A percentile compares a stretch with the other conserved stretches of the same genome.
phyloP scores from a whole-genome alignment of 2,113 vertebrate species.

The Sceloporus undulatus region DNA sequence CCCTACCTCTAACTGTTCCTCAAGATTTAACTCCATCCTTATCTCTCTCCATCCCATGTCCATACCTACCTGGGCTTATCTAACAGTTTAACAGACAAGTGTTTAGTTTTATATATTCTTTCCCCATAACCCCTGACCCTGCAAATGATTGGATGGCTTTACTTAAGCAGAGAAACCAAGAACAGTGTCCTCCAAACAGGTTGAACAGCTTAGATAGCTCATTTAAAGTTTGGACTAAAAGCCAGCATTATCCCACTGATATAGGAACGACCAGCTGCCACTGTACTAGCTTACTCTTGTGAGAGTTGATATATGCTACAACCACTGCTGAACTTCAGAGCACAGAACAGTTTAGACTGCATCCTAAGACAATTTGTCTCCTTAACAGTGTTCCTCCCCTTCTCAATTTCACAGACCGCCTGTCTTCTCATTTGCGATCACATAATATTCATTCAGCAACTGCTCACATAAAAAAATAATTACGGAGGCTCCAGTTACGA shows the following conservation, averaged over 20 bases:
- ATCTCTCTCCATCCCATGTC: too few relatives aligned
- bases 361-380: constrained; percentile 8
- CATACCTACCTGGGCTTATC: too few relatives aligned
- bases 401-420: constrained; percentile 27
- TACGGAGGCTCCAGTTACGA: constrained; percentile 1
- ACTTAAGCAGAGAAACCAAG: too few relatives aligned
- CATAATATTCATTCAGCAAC: constrained; percentile 33
- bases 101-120: too few relatives aligned
- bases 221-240: neutral
- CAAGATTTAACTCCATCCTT: too few relatives aligned
- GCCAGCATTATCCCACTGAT: neutral
- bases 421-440: constrained; percentile 28
- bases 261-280: too few relatives aligned
- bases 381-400: constrained; percentile 3
- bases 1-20: too few relatives aligned
- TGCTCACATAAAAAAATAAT: constrained; percentile 33
- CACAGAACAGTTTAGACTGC: neutral
- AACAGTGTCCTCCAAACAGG: too few relatives aligned
- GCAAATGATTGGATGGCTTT: too few relatives aligned
- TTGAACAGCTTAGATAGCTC: too few relatives aligned
- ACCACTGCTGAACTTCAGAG: neutral
- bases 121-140: too few relatives aligned
- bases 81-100: too few relatives aligned
- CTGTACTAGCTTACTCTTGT: neutral
- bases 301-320: neutral